These are phyloP conservation scores for Mastomys natalensis DNA, from an alignment of 2,113 vertebrate species.

Conservation along the genomic window DNA sequence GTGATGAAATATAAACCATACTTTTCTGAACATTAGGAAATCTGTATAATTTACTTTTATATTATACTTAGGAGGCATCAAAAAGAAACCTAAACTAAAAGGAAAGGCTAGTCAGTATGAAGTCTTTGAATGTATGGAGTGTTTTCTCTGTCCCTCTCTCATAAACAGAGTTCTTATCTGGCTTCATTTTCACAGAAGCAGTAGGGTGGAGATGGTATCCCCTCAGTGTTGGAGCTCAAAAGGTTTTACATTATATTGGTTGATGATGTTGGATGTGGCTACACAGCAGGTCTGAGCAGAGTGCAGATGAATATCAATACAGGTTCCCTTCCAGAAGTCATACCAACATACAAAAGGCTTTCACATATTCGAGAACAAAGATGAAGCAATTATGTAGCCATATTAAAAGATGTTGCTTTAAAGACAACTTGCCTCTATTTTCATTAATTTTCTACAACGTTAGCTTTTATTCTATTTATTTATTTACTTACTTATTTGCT, in stretches of 20 bases:
- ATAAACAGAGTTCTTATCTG: not conserved
- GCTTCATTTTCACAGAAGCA: not conserved
- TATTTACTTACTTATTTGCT: too few species aligned
- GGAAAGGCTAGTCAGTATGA: not conserved
- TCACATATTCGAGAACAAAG: not conserved
- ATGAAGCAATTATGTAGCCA: not conserved
- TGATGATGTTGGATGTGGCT: not conserved
- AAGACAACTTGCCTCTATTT: not conserved
- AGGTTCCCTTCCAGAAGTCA: not conserved
- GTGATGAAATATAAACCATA: not conserved
- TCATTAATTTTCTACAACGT: not conserved
- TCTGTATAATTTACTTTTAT: not conserved
- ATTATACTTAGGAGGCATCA: not conserved
- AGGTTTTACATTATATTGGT: not conserved
- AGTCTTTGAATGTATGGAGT: not conserved
- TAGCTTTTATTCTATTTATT: not conserved
- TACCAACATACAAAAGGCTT: not conserved
- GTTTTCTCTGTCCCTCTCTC: not conserved
- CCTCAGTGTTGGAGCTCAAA: not conserved
- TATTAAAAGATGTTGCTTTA: not conserved
- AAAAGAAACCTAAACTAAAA: not conserved
- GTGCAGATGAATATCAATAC: accelerated
- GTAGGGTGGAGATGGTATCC: accelerated
- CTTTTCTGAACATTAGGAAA: not conserved
- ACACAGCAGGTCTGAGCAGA: not conserved